Base-by-base conservation (phyloP, 2,888 invertebrate genomes). In the Drosophila hawaiiensis region DNA sequence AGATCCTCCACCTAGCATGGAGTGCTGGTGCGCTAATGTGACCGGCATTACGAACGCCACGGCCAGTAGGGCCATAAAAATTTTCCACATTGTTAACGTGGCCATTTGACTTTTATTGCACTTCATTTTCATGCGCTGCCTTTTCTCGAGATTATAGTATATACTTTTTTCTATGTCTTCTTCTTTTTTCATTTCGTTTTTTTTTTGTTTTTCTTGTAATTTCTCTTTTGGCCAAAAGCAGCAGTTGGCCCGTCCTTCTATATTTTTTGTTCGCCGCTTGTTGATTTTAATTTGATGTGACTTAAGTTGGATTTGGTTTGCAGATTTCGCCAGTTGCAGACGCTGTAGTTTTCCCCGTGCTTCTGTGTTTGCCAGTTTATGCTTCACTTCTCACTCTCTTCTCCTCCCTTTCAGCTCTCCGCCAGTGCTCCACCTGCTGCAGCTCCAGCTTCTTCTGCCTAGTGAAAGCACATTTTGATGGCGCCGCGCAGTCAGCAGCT, bases 71-170 rank as follows among this genome's bases (percentile, higher is more conserved):
- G 82, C 86, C 87, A 92, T 91, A 88, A 92, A 92, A 91, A 92
- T 91, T 89, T 92, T 92, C 92, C 92, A 92, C 90, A 92, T 91
- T 92, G 92, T 91, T 88, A 92, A 89, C 84, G 92, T 91, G 90
- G 91, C 90, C 87, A 92, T 92, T 92, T 92, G 92, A 92, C 92
- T 92, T 92, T 92, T 92, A 92, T 92, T 89, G 83, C 92, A 92
- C 90, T 92, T 92, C 91, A 92, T 92, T 92, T 90, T 89, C 74
- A 62, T 63, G 68, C 66, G 66, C 62, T 56, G 68, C 54, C 35
- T 41, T 64, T 49, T 50, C 62, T 49, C 60, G 33, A 31, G 14
- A 25, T 28, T 56, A n/a, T 56, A 50, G 28, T 50, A 50, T 56
- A 39, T 56, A n/a, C 37, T 54, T 31, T 60, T 37, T 54, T 53